Base-by-base conservation (phyloP, 2,113 vertebrate genomes). In the Scatophagus argus region DNA sequence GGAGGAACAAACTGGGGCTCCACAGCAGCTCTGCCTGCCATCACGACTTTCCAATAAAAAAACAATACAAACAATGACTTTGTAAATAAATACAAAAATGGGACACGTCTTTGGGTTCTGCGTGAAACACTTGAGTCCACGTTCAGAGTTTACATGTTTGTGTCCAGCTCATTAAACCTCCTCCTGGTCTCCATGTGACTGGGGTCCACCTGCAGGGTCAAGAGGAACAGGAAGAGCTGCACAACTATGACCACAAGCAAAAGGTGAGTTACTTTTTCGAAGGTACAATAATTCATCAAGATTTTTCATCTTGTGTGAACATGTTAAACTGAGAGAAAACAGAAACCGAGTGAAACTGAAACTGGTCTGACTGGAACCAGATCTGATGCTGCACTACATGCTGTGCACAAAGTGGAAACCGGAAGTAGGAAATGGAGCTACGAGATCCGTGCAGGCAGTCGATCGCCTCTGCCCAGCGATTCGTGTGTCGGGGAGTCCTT, bases 31-130 rank as follows among this genome's bases (percentile, higher is more conserved):
- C 44, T 1, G 55, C 7, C 32, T 6, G n/a, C n/a, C n/a, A n/a
- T n/a, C n/a, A n/a, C n/a, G 10, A 49, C 46, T 49, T 59, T 47
- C 41, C 51, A 62, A 62, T 62, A 74, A 41, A 74, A 41, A 74
- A 62, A 51, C 14, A 49, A 49, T 31, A 38, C 51, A 54, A 3
- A 8, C 7, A 5, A 13, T 7, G n/a, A n/a, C n/a, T 34, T 34
- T 2, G 25, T 52, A 63, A 54, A 74, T 54, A 64, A 63, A 63
- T 74, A 54, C 34, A 41, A 38, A 51, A 25, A 1, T n/a, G n/a
- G n/a, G n/a, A 17, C 41, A 17, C 14, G n/a, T 23, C 17, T 23
- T 11, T 51, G 16, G 46, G 32, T 27, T 3, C 12, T 16, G 56
- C 9, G 13, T 16, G 34, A 19, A 39, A 67, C 47, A 17, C 31